Conservation (phyloP, 2,888 invertebrate genomes). For the Ryuthela nishihirai region DNA sequence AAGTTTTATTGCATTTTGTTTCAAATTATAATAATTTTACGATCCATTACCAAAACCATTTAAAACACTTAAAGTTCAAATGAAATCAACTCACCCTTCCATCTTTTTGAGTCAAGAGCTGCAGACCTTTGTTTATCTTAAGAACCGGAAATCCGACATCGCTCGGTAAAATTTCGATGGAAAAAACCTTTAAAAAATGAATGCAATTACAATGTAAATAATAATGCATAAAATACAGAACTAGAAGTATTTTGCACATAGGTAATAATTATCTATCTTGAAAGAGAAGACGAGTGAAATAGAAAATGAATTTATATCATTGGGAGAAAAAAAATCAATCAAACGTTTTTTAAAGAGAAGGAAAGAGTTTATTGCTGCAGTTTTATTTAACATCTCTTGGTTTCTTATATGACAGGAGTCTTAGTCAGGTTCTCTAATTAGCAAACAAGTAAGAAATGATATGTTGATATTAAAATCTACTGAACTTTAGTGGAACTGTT, state of each 20-base stretch:
- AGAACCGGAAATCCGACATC: constrained; percentile 49
- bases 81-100: constrained; percentile 38
- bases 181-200: constrained; percentile 44
- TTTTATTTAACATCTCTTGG: no score
- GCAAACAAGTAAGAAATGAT: no score
- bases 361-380: no score
- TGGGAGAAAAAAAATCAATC: no score
- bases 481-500: no score
- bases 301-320: no score
- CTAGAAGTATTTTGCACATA: background rate
- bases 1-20: no score
- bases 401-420: no score
- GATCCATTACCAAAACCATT: background rate
- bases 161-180: constrained; percentile 46
- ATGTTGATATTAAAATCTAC: no score
- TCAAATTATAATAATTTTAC: no score
- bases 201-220: background rate
- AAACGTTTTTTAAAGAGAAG: no score
- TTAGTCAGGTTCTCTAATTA: no score
- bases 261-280: background rate
- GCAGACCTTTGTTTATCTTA: constrained; percentile 46
- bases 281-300: background rate
- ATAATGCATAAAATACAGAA: background rate
- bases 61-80: background rate
- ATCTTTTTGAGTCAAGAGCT: constrained; percentile 45